Evolutionary conservation across 2,888 invertebrate species (phyloP), one percentile per base, ranked within the genome.

Genomic region (Allacma fusca): DNA sequence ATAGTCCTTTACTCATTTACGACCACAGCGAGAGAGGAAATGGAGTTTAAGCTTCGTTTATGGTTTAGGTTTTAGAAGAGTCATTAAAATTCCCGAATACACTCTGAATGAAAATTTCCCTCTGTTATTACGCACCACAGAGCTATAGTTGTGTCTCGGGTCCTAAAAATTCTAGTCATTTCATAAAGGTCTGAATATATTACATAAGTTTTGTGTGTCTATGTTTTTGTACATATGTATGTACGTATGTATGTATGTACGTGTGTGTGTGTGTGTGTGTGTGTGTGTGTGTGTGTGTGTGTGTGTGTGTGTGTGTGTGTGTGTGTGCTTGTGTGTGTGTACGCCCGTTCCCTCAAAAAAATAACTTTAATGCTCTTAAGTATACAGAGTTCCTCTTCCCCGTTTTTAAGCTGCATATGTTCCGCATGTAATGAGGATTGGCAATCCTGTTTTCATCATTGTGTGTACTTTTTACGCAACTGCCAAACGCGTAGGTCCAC

Each of bases 1-100:
- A 72, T 72, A 73, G 73, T 73, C 21, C 62, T 73, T 73, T 73
- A 34, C 73, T 62, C 73, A 73, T 73, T 73, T 73, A 73, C 73
- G 73, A 73, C 62, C 73, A 62, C 62, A 40, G 62, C 19, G 28
- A 23, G 34, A 72, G 72, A 72, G 72, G 62, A 72, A 62, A 29
- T 62, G 72, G 73, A 62, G 73, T 71, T 71, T 57, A 62, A 73
- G 29, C 62, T 73, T 62, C 73, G 64, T 73, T 73, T 73, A 73
- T 73, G 62, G 73, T 73, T 73, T 73, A 64, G 62, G 34, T 34
- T 62, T 28, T 23, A 34, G 59, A 62, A 62, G 73, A 73, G 73
- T 64, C 64, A 73, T 73, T 73, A 73, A 73, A 73, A 73, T 73
- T 73, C 72, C 29, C 59, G 28, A 59, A 57, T 57, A 34, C 59